Conservation (phyloP, 2,113 vertebrate genomes). For the Guaruba guarouba region DNA sequence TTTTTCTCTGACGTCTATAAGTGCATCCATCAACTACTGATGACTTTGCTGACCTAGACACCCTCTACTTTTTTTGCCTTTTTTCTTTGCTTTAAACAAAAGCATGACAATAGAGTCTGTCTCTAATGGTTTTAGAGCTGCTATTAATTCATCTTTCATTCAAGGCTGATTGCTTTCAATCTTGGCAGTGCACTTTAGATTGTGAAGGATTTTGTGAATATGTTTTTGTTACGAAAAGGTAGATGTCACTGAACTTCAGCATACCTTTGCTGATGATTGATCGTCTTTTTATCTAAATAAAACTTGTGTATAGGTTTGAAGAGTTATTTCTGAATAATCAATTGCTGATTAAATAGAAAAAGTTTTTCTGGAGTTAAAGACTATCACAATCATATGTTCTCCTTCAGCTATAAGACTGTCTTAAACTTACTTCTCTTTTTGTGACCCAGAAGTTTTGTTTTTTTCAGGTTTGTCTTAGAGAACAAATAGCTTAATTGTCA, state of each 20-base stretch:
- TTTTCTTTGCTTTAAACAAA: conserved; percentile 38
- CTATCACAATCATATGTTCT: background rate
- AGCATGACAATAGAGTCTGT: background rate
- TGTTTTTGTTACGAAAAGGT: background rate
- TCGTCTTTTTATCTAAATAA: background rate
- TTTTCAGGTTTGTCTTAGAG: background rate
- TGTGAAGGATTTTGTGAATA: background rate
- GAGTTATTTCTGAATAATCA: conserved; percentile 3
- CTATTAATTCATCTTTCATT: conserved; percentile 45
- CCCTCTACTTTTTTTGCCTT: background rate
- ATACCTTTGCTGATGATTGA: background rate
- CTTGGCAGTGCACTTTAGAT: background rate
- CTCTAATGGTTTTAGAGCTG: conserved; percentile 35
- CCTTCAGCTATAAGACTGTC: background rate
- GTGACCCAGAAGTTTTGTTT: background rate
- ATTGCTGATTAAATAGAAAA: background rate
- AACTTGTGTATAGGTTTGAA: background rate
- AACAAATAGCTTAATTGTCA: background rate
- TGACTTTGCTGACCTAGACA: conserved; percentile 48
- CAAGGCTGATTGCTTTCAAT: conserved; percentile 37
- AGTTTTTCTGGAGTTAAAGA: background rate
- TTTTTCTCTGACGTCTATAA: conserved; percentile 11
- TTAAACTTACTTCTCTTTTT: background rate
- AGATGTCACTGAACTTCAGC: conserved; percentile 1
- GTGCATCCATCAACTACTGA: conserved; percentile 41